phyloP scores from a whole-genome alignment of 2,797 vertebrate genomes.

The Iguana delicatissima region DNA sequence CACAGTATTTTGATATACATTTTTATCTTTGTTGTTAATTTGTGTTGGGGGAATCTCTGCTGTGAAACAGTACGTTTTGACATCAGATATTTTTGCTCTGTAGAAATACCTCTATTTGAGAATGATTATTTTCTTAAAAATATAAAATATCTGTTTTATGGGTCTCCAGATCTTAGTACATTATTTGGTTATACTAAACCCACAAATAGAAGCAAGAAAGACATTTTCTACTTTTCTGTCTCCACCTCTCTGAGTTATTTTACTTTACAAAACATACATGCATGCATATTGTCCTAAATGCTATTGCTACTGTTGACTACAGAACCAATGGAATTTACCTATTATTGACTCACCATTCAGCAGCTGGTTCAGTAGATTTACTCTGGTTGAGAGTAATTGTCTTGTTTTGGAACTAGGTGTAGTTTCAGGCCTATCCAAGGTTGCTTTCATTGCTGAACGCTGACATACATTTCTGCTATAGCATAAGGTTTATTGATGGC shows the following conservation, averaged over 20 bases:
- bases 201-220: neutral
- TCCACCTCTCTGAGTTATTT: neutral
- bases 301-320: neutral
- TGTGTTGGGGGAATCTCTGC: neutral
- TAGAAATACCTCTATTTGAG: neutral
- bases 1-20: neutral
- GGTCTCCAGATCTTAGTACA: neutral
- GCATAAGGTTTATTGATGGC: no score
- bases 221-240: neutral
- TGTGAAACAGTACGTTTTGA: neutral
- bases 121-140: conserved; percentile 30
- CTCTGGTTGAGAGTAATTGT: no score
- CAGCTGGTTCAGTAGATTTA: no score
- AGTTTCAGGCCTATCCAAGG: no score
- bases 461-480: no score
- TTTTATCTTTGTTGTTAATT: neutral
- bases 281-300: neutral
- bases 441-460: no score
- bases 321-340: no score
- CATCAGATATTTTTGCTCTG: neutral
- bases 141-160: neutral
- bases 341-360: no score
- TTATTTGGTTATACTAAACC: neutral
- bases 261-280: neutral
- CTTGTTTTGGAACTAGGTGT: no score